Evolutionary conservation across 2,113 vertebrate genomes (phyloP), one percentile per base, ranked within the genome.

Genomic region (Zapus hudsonius): DNA sequence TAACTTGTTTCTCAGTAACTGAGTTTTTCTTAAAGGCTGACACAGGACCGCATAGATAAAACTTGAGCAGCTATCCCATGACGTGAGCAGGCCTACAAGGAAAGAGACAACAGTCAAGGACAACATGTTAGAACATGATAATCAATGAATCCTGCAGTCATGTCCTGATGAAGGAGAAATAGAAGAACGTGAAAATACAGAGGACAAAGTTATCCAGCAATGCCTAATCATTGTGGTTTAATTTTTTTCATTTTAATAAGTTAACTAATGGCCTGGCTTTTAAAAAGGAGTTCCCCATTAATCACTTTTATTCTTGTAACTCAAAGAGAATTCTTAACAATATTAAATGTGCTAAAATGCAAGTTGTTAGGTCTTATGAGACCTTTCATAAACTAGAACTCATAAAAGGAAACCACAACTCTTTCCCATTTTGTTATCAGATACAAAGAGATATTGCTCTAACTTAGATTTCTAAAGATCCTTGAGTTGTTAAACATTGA

Each of bases 301-400:
- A 33, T 17, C 44, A 67, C 4, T 47, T 90, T 84, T 75, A 25
- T 89, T 36, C 13, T 66, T 75, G 66, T 90, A 85, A 92, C 61
- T 84, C n/a, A 90, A 70, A 31, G 31, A 72, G 70, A 13, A 79
- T 94, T 86, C 94, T 85, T 83, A 2, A 66, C 47, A 86, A 69
- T 87, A 74, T 86, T 82, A 44, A 87, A 89, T 80, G 85, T 16
- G 8, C 40, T 47, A 89, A 6, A 31, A 10, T 33, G 63, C 83
- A 84, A 84, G 23, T 40, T 47, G 9, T 64, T 83, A 74, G 40
- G 29, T 69, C 90, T 92, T 70, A 84, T 86, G 55, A 94, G 84
- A 90, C 12, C 52, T 47, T 59, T 47, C 2, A 79, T 22, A 74
- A 59, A 66, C 81, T 82, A 87, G 44, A 89, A 82, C 75, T 55